phyloP scores from a whole-genome alignment of 2,113 vertebrate species.

The Garra rufa region DNA sequence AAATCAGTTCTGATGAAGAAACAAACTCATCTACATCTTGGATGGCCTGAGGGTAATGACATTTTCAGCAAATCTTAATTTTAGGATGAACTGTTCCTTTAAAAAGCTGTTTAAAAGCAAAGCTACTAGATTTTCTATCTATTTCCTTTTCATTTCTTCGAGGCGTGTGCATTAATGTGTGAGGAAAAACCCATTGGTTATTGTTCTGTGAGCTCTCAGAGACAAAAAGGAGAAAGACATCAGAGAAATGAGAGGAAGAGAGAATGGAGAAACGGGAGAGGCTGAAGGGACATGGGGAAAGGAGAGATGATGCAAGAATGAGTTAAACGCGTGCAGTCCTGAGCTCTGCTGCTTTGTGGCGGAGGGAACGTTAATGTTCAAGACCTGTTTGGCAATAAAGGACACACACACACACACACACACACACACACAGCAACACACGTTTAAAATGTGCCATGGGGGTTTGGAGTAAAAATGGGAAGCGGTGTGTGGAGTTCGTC shows the following conservation, averaged over 20 bases:
- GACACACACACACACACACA: conserved; percentile 1
- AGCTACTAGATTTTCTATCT: background rate
- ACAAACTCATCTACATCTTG: background rate
- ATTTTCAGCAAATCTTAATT: no score
- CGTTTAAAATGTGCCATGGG: background rate
- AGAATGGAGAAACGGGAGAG: background rate
- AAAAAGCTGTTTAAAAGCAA: background rate
- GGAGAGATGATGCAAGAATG: conserved; percentile 29
- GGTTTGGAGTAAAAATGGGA: conserved; percentile 1
- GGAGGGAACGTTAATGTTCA: conserved; percentile 32
- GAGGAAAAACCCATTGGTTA: background rate
- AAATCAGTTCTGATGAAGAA: background rate
- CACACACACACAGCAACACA: background rate
- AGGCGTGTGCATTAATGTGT: background rate
- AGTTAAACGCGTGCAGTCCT: conserved; percentile 23
- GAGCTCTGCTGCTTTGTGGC: conserved; percentile 4
- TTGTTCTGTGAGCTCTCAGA: background rate
- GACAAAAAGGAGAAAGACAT: background rate
- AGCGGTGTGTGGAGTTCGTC: background rate
- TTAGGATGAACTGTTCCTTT: background rate
- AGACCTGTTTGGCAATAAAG: conserved; percentile 2
- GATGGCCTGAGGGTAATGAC: background rate
- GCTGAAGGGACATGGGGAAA: background rate
- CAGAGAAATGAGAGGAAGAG: conserved; percentile 4
- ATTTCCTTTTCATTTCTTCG: background rate